These are phyloP conservation scores for Corvus hawaiiensis DNA, from an alignment of 2,113 vertebrate genomes.

Conservation along the genomic window DNA sequence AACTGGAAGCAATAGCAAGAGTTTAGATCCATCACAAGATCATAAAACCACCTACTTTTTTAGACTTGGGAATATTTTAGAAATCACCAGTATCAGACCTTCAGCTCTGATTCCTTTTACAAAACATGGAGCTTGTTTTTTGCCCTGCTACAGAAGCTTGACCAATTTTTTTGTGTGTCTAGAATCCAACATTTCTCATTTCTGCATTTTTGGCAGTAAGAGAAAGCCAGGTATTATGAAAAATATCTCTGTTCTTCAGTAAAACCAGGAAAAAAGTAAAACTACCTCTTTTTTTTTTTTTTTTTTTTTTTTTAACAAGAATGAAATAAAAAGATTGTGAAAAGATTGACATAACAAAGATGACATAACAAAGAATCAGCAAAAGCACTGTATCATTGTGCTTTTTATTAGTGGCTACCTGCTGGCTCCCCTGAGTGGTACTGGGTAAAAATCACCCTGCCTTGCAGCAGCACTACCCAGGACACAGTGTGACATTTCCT, in stretches of 20 bases:
- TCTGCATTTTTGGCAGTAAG: neutral
- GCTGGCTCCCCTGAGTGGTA: neutral
- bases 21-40: neutral
- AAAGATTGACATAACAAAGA: neutral
- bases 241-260: neutral
- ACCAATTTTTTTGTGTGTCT: neutral
- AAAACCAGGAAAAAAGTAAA: neutral
- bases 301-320: neutral
- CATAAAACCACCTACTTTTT: neutral
- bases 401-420: neutral
- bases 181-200: neutral
- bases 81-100: neutral
- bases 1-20: neutral
- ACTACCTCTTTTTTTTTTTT: neutral
- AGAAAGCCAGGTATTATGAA: neutral
- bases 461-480: neutral
- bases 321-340: neutral
- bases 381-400: neutral
- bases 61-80: neutral
- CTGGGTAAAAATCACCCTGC: neutral
- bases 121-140: neutral
- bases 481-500: neutral
- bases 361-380: neutral
- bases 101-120: neutral
- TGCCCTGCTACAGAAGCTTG: neutral